Base-by-base conservation (phyloP, 2,888 invertebrate species). In the Alloscopus bannaensis region DNA sequence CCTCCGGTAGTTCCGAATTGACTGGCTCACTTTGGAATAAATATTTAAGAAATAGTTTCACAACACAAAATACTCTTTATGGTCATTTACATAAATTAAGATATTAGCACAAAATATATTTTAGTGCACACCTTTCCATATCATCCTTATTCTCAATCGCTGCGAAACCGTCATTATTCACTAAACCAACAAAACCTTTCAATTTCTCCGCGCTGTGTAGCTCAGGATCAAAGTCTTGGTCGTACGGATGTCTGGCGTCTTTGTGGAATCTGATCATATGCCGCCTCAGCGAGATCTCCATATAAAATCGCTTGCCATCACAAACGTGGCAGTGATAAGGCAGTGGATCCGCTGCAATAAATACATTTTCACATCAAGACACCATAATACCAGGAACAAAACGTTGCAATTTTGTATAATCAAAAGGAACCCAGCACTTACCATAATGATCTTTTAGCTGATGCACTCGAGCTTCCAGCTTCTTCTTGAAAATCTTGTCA, bases 281-380 rank as follows among this genome's bases (percentile, higher is more conserved):
- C 8, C 20, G 29, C 11, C 59, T 18, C 2, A 59, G 20, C 18
- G 3, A 16, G n/a, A 31, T 59, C 36, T 59, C 59, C 18, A 3
- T 3, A 11, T n/a, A 29, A 36, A 29, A 59, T 3, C 59, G 11
- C 20, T 29, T 59, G 59, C 18, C 18, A 18, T 59, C 20, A 20
- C 59, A 59, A 16, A 31, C 20, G 59, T 59, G 59, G 24, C 59
- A 59, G 18, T 59, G 59, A 31, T 18, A 59, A 2, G 59, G 59
- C 3, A 59, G 11, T 4, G 59, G 59, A 59, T 59, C 59, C n/a
- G n/a, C 59, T 59, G n/a, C n/a, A n/a, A n/a, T n/a, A n/a, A n/a
- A n/a, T n/a, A n/a, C n/a, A 57, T n/a, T 24, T 36, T 36, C n/a
- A n/a, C n/a, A n/a, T n/a, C n/a, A n/a, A n/a, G n/a, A n/a, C n/a